Evolutionary conservation across 2,797 vertebrate species (phyloP).

Genomic region (Carduelis carduelis): DNA sequence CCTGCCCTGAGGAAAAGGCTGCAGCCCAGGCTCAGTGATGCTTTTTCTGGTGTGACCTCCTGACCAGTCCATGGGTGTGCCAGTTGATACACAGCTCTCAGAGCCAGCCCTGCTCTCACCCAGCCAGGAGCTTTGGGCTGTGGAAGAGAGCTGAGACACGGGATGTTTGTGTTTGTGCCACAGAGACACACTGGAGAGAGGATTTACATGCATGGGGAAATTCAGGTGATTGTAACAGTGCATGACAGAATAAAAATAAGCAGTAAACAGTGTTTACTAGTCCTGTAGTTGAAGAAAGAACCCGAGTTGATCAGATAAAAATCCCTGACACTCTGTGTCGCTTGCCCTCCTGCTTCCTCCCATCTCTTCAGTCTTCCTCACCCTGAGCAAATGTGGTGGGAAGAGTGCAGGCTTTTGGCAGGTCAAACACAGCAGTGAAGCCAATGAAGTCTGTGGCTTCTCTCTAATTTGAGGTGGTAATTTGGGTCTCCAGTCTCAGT

Average conservation of each 20-base stretch:
- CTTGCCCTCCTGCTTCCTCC: background rate
- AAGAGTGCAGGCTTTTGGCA: background rate
- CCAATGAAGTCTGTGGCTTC: background rate
- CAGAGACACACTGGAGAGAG: background rate
- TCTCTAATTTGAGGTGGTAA: background rate
- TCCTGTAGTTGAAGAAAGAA: background rate
- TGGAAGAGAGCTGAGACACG: background rate
- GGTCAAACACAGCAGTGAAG: background rate
- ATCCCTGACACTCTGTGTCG: fast-evolving
- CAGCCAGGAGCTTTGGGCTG: fast-evolving
- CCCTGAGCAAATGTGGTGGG: background rate
- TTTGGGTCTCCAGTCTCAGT: background rate
- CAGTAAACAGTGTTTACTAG: background rate
- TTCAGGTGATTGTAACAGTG: background rate
- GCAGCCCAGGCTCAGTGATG: background rate
- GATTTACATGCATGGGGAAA: fast-evolving
- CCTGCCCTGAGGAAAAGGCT: background rate
- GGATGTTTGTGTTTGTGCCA: background rate
- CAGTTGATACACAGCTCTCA: fast-evolving
- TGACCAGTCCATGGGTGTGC: background rate
- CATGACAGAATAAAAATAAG: background rate
- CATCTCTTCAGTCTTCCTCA: fast-evolving
- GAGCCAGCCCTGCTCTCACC: background rate
- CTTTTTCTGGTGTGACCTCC: background rate
- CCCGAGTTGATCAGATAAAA: fast-evolving